These are phyloP conservation scores for Mionectes macconnelli DNA, from an alignment of 2,113 vertebrate genomes.

Conservation along the genomic window DNA sequence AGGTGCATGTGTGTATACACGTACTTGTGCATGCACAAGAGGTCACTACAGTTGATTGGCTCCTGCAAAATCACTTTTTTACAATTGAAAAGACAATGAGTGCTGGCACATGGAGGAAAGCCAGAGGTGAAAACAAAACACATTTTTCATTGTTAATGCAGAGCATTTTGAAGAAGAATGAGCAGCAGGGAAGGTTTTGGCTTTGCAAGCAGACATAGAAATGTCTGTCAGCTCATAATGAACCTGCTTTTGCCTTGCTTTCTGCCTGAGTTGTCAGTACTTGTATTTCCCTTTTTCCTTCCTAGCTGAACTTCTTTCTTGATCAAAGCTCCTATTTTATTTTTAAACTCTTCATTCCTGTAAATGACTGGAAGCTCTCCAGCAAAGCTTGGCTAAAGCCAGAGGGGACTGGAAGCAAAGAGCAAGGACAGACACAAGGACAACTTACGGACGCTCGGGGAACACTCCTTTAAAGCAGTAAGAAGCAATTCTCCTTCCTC, in stretches of 20 bases:
- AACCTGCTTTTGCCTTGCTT: background rate
- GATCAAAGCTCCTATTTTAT: slow-evolving; percentile 47
- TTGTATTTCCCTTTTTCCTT: slow-evolving; percentile 34
- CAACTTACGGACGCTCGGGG: background rate
- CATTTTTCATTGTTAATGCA: background rate
- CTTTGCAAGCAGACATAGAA: background rate
- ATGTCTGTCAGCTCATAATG: background rate
- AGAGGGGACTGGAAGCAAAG: slow-evolving; percentile 19
- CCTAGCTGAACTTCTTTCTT: background rate
- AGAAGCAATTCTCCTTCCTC: background rate
- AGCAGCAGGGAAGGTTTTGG: background rate
- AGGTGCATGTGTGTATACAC: rapidly evolving
- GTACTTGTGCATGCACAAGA: rapidly evolving
- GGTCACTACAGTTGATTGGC: background rate
- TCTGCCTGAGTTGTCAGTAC: background rate
- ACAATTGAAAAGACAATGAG: background rate
- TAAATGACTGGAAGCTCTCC: slow-evolving; percentile 46
- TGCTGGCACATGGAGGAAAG: background rate
- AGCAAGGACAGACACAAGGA: background rate
- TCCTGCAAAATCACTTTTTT: background rate
- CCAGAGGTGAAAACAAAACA: background rate
- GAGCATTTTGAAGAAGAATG: background rate
- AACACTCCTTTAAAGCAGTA: background rate
- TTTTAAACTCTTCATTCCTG: slow-evolving; percentile 56
- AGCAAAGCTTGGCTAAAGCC: background rate